These are phyloP conservation scores for Tragelaphus eurycerus DNA, from an alignment of 2,797 vertebrate species.

Conservation along the genomic window DNA sequence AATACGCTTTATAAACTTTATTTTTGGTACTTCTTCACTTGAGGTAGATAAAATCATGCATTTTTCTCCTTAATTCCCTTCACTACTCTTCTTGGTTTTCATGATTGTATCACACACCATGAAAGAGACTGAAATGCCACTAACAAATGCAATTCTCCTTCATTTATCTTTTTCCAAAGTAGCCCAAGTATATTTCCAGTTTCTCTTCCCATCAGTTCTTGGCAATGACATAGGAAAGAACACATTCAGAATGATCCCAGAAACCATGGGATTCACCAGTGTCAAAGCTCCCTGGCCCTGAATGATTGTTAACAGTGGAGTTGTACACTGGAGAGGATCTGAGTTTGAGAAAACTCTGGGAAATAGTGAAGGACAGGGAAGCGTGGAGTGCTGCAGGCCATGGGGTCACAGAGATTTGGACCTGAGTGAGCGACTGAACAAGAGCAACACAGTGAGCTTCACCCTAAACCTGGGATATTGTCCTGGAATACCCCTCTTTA, in stretches of 20 bases:
- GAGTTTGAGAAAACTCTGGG: background rate
- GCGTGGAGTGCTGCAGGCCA: background rate
- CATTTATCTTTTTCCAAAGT: background rate
- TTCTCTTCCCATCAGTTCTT: background rate
- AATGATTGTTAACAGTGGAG: background rate
- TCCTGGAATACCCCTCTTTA: background rate
- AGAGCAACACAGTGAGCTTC: background rate
- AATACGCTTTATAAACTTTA: no score
- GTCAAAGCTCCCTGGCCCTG: no score
- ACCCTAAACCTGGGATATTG: background rate
- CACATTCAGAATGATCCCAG: background rate
- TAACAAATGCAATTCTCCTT: background rate
- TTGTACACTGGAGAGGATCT: accelerated
- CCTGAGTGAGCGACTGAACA: background rate
- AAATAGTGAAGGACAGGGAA: background rate
- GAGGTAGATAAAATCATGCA: background rate
- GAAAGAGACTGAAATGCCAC: no score
- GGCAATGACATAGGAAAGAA: background rate
- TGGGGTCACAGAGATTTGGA: background rate
- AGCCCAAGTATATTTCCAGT: background rate
- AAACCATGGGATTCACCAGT: background rate
- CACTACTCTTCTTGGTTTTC: background rate
- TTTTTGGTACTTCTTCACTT: no score
- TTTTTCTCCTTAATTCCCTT: background rate
- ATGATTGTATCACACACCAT: no score